Evolutionary conservation across 2,888 invertebrate genomes (phyloP), one percentile per base, ranked within the genome.

Genomic region (Anoncus sp.): DNA sequence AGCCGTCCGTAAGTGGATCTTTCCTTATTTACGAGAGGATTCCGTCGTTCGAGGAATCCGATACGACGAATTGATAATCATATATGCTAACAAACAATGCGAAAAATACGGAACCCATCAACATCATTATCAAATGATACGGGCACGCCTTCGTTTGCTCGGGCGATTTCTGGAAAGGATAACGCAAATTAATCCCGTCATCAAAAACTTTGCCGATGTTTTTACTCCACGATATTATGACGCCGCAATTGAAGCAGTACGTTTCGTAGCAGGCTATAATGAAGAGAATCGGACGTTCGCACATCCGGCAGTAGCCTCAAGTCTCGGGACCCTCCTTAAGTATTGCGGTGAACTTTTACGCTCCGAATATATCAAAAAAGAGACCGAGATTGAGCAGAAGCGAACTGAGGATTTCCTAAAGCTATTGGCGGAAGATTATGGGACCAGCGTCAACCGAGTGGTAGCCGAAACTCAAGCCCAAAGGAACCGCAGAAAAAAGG

Each of bases 21-120:
- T 83, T 31, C 84, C 82, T n/a, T 63, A 69, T 35, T 20, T 84
- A 49, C 62, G 79, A 27, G 81, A 83, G n/a, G 81, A 83, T 75
- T 59, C 59, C 1, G 53, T 81, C 27, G 72, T 77, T 31, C 47
- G 74, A 27, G 22, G 53, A 9, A 77, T 83, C 7, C 67, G 81
- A 51, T 83, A 84, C 72, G 82, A 84, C 53, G 62, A 63, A 47
- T 62, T 82, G n/a, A 24, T 79, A 0, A 84, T 80, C 10, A n/a
- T 76, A 22, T 81, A 73, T 45, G 81, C 74, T 3, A 84, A 82
- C 70, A 78, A 78, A 55, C 60, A 79, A 47, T 81, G 82, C 62
- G 49, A 73, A 22, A 55, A 57, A 45, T 45, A 57, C 47, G 47
- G 22, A n/a, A 24, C 47, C 18, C 60, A 77, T 38, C 67, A 75